Base-by-base conservation (phyloP, 2,888 invertebrate species). In the Metellina segmentata region DNA sequence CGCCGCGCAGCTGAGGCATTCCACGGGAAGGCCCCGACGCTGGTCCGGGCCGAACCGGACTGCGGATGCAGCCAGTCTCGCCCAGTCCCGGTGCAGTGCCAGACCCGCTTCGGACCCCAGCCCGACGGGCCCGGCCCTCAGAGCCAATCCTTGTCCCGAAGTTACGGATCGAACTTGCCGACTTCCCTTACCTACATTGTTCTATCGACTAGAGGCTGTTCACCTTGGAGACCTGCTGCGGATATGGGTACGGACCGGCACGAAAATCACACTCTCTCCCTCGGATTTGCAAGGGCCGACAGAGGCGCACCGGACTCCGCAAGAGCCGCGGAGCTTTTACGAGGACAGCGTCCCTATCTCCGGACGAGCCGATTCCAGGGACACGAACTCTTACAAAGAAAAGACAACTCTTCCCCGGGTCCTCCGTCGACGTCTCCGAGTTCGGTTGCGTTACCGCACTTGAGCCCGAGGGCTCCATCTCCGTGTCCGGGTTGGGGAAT, bases 141-240 rank as follows among this genome's bases (percentile, higher is more conserved):
- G 96, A 96, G 96, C 96, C 96, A 96, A 96, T 96, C 96, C 96
- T 96, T 96, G 95, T 96, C 96, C 96, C 96, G 96, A 95, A 95
- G 95, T 95, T 95, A 95, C 94, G 94, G 93, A 95, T 95, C 95
- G 95, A 96, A 96, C 96, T 96, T 96, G 96, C 96, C 96, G 96
- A 96, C 96, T 96, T 96, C 96, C 96, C 96, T 96, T 96, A 96
- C 96, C 96, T 96, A 96, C 96, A 96, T 96, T 96, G 96, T 95
- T 96, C 96, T 96, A 96, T 96, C 95, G 96, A 96, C 96, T 96
- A 96, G 96, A 96, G 96, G 96, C 96, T 96, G 95, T 95, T 96
- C 95, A 96, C 96, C 96, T 96, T 96, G 96, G 96, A 96, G 96
- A 97, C 96, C 97, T 96, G 96, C 96, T 96, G 96, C 96, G 96